These are phyloP conservation scores for Bombus polaris DNA, from an alignment of 1,140 invertebrate species.

Conservation along the genomic window DNA sequence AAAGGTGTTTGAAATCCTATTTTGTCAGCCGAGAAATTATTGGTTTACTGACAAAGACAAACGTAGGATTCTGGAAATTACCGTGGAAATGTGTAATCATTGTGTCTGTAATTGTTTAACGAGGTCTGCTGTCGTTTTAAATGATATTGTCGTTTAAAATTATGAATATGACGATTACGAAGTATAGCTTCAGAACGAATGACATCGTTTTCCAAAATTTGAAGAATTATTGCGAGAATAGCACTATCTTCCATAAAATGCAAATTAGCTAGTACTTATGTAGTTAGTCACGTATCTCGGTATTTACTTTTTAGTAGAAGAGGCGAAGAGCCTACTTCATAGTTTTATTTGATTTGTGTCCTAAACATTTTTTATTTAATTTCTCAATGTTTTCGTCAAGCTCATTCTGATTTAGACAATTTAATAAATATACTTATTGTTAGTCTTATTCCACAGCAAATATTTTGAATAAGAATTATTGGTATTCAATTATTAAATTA, in stretches of 20 bases:
- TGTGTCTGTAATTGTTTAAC: conserved; percentile 8
- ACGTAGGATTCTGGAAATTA: background rate
- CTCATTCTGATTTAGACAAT: too few relatives aligned
- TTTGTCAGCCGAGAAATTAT: background rate
- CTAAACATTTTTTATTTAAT: background rate
- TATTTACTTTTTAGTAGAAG: background rate
- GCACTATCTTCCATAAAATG: background rate
- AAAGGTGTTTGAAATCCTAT: background rate
- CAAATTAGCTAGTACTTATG: background rate
- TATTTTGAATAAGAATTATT: too few relatives aligned
- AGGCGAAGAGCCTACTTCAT: too few relatives aligned
- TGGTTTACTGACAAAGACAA: background rate
- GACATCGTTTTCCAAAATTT: too few relatives aligned
- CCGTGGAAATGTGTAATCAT: background rate
- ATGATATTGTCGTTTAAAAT: background rate
- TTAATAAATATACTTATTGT: too few relatives aligned
- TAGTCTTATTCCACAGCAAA: too few relatives aligned
- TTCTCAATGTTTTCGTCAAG: background rate
- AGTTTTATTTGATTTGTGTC: background rate
- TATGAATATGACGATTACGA: background rate
- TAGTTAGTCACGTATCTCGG: too few relatives aligned
- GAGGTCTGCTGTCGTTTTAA: conserved; percentile 1
- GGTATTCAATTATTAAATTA: too few relatives aligned
- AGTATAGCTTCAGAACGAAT: background rate
- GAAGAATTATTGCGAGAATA: background rate